Evolutionary conservation across 2,113 vertebrate genomes (phyloP), one percentile per base, ranked within the genome.

Genomic region (Varanus salvator): DNA sequence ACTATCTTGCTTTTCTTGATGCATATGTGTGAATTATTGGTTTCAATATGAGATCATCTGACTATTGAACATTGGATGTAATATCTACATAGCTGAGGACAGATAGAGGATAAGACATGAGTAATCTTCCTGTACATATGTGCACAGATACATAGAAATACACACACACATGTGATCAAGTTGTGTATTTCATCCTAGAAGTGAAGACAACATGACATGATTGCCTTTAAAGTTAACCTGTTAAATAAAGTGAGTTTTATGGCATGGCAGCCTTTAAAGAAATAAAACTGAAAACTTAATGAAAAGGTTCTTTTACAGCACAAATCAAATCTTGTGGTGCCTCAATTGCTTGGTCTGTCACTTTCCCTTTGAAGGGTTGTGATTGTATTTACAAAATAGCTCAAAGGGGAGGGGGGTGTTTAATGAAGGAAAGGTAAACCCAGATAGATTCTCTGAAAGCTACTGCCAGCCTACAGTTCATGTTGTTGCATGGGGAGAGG

Each of bases 261-360:
- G 89, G 87, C 87, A 78, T 84, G 87, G 92, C 93, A 75, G 90
- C 90, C 91, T 94, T 75, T 80, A 92, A 87, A 90, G 77, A 68
- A 91, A 54, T 90, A 92, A 95, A 91, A 91, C 92, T 94, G 44
- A 94, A 94, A 91, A 89, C 82, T 90, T 94, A 96, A 95, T 95
- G 85, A 93, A 94, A 93, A 95, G 90, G 83, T 92, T 96, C 87
- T 95, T 87, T 77, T 90, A 88, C 85, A 91, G 52, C 77, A 78
- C 93, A 93, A 84, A 93, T 93, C 84, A 77, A 93, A 94, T 94
- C 92, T 91, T 3, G 21, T 64, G 78, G 87, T 94, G 71, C 81
- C 88, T 94, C 52, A 93, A 93, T 2, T 27, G 66, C 31, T 93
- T 93, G 96, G 90, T 94, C 93, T 92, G 90, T 95, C 91, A 91